Percentiles rank a stretch among this genome's conserved stretches.
Evolutionary conservation across 2,113 vertebrate species (phyloP).

Genomic region (Eleginops maclovinus): DNA sequence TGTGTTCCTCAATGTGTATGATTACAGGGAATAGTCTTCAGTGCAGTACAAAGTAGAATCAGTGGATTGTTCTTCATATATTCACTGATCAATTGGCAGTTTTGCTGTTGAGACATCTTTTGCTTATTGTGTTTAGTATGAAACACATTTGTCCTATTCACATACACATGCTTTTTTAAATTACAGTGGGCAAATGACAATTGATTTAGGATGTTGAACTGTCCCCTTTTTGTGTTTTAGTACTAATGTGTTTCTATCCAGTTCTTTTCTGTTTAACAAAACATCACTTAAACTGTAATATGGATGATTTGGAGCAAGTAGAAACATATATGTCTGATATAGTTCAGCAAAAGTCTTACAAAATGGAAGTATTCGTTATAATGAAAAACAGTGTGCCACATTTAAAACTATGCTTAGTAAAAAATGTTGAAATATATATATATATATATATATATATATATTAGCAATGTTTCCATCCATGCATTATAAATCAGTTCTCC

Average conservation of each 20-base stretch:
- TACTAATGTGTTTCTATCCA: not conserved
- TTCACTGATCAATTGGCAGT: not conserved
- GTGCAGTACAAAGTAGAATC: not conserved
- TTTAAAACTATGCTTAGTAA: too few relatives aligned
- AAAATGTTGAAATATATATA: not conserved
- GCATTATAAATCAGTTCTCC: not conserved
- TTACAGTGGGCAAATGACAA: too few relatives aligned
- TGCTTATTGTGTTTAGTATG: not conserved
- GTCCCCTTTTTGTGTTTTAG: not conserved
- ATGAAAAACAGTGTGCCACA: too few relatives aligned
- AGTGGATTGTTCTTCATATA: not conserved
- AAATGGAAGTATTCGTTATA: too few relatives aligned
- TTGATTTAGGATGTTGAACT: not conserved
- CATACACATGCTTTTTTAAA: too few relatives aligned
- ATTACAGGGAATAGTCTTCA: constrained; percentile 17
- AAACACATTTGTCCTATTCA: not conserved
- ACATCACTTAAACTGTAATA: too few relatives aligned
- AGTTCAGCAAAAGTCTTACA: too few relatives aligned
- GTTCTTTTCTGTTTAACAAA: not conserved
- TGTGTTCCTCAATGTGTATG: not conserved
- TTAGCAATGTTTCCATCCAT: not conserved
- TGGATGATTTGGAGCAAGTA: too few relatives aligned
- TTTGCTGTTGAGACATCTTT: not conserved
- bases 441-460: too few relatives aligned
- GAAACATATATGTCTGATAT: too few relatives aligned